These are phyloP conservation scores for Laodelphax striatellus DNA, from an alignment of 1,140 invertebrate species.

Conservation along the genomic window DNA sequence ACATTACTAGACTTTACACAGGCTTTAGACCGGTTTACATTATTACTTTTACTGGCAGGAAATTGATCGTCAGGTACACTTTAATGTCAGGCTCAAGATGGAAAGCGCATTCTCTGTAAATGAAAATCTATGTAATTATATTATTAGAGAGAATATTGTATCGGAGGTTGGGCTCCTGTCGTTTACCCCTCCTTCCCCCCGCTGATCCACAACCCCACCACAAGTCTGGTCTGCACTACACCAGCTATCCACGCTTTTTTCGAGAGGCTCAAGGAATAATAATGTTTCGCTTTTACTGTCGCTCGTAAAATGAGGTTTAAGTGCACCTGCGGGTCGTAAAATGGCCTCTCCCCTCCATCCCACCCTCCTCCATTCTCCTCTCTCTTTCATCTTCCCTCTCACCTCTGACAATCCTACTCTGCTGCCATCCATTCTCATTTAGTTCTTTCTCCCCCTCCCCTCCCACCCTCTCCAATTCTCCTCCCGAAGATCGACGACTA, in stretches of 20 bases:
- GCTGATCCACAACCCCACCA: not conserved
- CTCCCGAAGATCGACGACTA: too few species aligned
- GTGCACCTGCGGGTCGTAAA: constrained; percentile 15
- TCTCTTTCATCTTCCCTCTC: not conserved
- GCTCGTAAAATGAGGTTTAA: constrained; percentile 16
- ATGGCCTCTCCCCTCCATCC: not conserved
- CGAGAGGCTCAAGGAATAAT: constrained; percentile 15
- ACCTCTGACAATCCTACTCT: not conserved
- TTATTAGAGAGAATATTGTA: constrained; percentile 1
- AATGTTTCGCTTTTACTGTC: constrained; percentile 14
- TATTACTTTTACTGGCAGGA: too few species aligned
- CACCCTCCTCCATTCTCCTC: not conserved
- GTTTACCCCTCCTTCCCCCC: not conserved
- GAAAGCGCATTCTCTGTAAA: not conserved
- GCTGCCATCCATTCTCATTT: not conserved
- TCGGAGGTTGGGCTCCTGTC: not conserved
- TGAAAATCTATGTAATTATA: constrained; percentile 3
- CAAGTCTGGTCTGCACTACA: too few species aligned
- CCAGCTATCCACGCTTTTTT: constrained; percentile 11
- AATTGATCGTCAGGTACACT: too few species aligned
- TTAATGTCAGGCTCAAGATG: not conserved
- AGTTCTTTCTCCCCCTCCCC: too few species aligned
- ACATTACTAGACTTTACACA: too few species aligned
- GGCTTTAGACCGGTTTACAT: too few species aligned
- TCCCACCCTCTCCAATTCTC: too few species aligned